Conservation (phyloP, 2,113 vertebrate species). For the Shinisaurus crocodilurus region DNA sequence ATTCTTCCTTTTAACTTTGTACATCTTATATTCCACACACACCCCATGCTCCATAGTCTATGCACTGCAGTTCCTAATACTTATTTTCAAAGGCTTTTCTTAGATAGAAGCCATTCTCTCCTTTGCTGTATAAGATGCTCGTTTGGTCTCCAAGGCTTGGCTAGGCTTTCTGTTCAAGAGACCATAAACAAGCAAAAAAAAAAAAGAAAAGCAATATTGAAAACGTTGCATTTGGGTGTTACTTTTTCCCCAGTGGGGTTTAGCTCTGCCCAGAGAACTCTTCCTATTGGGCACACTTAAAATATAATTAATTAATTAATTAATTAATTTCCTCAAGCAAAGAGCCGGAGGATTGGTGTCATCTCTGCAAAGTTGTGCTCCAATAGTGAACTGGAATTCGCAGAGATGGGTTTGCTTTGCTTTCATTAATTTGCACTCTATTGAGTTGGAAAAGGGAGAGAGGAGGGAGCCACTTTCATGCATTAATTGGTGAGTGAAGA, state of each 20-base stretch:
- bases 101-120: neutral
- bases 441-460: constrained; percentile 21
- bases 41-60: neutral
- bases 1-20: neutral
- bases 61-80: neutral
- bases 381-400: neutral
- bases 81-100: neutral
- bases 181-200: constrained; percentile 4
- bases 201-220: constrained; percentile 31
- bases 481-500: constrained; percentile 52
- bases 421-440: constrained; percentile 46
- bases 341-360: constrained; percentile 36
- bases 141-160: constrained; percentile 22
- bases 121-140: fast-evolving
- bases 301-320: neutral
- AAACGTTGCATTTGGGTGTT: neutral
- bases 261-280: neutral
- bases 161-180: neutral
- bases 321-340: constrained; percentile 30
- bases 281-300: no score
- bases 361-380: constrained; percentile 33
- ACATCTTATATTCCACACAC: no score
- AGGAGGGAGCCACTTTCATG: constrained; percentile 48
- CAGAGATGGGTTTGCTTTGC: constrained; percentile 4
- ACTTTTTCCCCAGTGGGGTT: constrained; percentile 13